Percentiles rank a stretch among this genome's conserved stretches.
Conservation (phyloP, 2,113 vertebrate species). For the Microcebus murinus region DNA sequence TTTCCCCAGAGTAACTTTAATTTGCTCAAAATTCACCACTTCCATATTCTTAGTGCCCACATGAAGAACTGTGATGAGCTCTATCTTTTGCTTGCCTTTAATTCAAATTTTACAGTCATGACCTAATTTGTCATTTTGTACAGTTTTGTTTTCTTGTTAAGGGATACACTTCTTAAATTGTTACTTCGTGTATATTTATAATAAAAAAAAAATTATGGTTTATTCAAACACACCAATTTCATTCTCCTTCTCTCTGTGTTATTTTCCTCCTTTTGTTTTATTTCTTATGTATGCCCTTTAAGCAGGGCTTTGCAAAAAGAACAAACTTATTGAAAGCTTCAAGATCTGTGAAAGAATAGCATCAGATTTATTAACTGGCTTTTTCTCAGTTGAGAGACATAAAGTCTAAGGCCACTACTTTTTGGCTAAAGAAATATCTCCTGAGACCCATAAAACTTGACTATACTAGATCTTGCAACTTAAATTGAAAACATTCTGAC, state of each 20-base stretch:
- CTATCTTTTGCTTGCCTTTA: not conserved
- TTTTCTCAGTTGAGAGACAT: constrained; percentile 34
- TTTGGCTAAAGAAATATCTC: not conserved
- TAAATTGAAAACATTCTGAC: not conserved
- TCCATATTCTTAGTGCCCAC: not conserved
- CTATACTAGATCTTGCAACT: not conserved
- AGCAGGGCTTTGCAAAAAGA: not conserved
- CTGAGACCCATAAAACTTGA: constrained; percentile 18
- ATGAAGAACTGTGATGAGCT: not conserved
- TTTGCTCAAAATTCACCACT: constrained; percentile 1
- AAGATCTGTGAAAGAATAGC: not conserved
- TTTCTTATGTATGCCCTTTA: not conserved
- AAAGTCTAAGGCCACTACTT: not conserved
- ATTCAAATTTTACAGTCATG: not conserved
- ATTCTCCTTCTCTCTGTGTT: rapidly evolving
- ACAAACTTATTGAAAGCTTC: not conserved
- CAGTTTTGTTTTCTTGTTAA: not conserved
- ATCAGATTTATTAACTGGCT: constrained; percentile 21
- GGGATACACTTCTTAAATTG: not conserved
- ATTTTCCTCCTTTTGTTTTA: not conserved
- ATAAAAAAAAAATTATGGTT: not conserved
- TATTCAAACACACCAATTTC: not conserved
- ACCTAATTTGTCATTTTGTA: not conserved
- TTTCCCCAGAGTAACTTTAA: not conserved
- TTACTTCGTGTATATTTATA: not conserved